Evolutionary conservation across 2,797 vertebrate species (phyloP).

Genomic region (Euthynnus affinis): DNA sequence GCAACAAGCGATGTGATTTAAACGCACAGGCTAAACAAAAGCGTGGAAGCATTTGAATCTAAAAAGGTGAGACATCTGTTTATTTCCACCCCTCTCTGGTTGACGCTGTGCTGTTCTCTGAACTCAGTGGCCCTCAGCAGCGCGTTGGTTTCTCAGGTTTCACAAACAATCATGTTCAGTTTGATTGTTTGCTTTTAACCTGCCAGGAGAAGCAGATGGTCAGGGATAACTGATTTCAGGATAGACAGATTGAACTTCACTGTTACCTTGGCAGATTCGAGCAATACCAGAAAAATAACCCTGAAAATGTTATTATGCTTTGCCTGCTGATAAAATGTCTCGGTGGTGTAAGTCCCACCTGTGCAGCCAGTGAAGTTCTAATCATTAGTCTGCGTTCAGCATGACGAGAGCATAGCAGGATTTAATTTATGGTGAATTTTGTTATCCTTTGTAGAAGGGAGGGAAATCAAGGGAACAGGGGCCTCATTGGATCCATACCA

Average conservation of each 20-base stretch:
- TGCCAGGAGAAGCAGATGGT: constrained; percentile 51
- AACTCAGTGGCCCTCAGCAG: constrained; percentile 8
- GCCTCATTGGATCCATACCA: too few relatives aligned
- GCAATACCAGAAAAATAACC: constrained; percentile 10
- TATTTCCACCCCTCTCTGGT: constrained; percentile 31
- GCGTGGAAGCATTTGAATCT: constrained; percentile 17
- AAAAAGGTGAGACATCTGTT: constrained; percentile 39
- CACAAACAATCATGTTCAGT: constrained; percentile 45
- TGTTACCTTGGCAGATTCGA: constrained; percentile 32
- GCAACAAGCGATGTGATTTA: neutral
- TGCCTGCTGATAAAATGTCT: constrained; percentile 28
- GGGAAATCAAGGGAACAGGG: neutral
- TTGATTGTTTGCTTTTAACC: constrained; percentile 59
- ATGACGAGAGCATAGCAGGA: neutral
- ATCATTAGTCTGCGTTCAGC: constrained; percentile 2
- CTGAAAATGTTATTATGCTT: constrained; percentile 26
- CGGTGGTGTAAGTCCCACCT: constrained; percentile 1
- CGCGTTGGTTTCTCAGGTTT: constrained; percentile 41
- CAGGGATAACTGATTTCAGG: constrained; percentile 48
- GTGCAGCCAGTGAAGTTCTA: constrained; percentile 16
- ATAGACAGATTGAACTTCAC: constrained; percentile 32
- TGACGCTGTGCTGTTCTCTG: constrained; percentile 23
- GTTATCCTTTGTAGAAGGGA: neutral
- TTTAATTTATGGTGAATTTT: constrained; percentile 1
- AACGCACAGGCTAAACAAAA: neutral